Base-by-base conservation (phyloP, 2,888 invertebrate genomes). In the Eristalis intricaria region DNA sequence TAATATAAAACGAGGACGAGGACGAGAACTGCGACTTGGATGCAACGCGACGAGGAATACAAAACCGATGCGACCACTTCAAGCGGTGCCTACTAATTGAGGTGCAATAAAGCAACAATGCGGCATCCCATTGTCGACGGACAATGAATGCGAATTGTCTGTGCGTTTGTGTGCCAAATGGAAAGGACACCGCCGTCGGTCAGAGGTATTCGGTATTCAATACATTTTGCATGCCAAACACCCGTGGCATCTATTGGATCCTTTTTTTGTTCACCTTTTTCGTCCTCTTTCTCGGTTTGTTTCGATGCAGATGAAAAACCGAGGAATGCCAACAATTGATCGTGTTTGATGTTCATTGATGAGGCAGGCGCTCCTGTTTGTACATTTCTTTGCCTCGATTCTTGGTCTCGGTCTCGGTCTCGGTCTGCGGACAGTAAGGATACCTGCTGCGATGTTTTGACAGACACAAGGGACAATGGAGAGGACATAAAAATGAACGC, bases 21-120 rank as follows among this genome's bases (percentile, higher is more conserved):
- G 29, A 58, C 66, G 22, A 19, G 2, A 7, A 32, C 35, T 15
- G 22, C n/a, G 13, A 38, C 13, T 38, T 1, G 32, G 8, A 32
- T 32, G 32, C 32, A 32, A 38, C 13, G 19, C 50, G 50, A 50
- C 50, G n/a, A 19, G 29, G 10, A 65, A 32, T 60, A 4, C 60
- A 26, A 60, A 60, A 60, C 60, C 60, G 26, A 11, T 61, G 15
- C 40, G 69, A 78, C 66, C 76, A 82, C 71, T 77, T 50, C 56
- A 70, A 40, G 73, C 73, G 23, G 64, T 73, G 61, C 56, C 65
- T 74, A 74, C 83, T 86, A 86, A 83, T 86, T 83, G 74, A 83
- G 83, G 83, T 63, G 66, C 50, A 60, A 86, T 78, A 78, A 86
- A 83, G 29, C 58, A 77, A 82, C 82, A 86, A 86, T 85, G 43